phyloP scores from a whole-genome alignment of 2,113 vertebrate species.

The Myotis yumanensis region DNA sequence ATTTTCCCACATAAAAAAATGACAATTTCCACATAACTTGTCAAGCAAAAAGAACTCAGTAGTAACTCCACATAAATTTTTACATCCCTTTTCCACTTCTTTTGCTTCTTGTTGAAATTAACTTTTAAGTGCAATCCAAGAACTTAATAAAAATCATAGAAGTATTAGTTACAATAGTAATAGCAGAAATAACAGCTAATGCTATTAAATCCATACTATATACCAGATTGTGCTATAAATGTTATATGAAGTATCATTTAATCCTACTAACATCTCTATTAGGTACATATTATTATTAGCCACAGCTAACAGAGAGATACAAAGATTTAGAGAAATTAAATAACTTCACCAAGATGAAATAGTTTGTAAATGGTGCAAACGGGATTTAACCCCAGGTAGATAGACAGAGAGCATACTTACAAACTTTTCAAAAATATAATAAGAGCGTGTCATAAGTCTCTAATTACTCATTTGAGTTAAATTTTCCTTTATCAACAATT shows the following conservation, averaged over 20 bases:
- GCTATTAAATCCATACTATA: not conserved
- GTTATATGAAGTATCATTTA: not conserved
- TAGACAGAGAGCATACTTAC: not conserved
- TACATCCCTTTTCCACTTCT: not conserved
- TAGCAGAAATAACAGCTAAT: not conserved
- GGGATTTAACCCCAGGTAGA: not conserved
- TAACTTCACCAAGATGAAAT: not conserved
- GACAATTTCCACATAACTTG: not conserved
- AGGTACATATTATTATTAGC: not conserved
- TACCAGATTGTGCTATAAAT: not conserved
- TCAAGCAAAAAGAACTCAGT: not conserved
- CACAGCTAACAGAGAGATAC: not conserved
- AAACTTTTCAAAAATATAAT: not conserved
- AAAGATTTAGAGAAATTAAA: not conserved
- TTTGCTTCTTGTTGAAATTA: not conserved
- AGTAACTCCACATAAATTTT: not conserved
- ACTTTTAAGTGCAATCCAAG: not conserved
- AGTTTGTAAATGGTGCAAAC: not conserved
- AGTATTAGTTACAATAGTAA: not conserved
- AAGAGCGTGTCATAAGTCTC: not conserved
- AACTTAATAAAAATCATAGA: not conserved
- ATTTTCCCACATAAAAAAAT: not conserved
- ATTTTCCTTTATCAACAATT: slow-evolving; percentile 41
- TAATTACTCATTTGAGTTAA: slow-evolving; percentile 14
- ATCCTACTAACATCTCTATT: not conserved